Evolutionary conservation across 1,140 invertebrate species (phyloP).

Genomic region (Glomeris maerens): DNA sequence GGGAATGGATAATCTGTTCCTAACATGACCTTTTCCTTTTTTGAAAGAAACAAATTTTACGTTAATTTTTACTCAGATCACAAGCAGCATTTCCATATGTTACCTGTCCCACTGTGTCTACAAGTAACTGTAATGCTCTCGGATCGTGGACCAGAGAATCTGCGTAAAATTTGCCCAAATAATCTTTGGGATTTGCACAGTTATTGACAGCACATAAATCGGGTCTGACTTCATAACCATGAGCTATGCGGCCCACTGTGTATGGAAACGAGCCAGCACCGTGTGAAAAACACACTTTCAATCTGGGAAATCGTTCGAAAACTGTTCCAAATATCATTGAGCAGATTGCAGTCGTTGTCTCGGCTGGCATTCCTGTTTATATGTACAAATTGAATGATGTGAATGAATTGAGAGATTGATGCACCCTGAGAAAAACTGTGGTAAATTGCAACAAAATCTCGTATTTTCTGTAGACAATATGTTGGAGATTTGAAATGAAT

Average conservation of each 20-base stretch:
- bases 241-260: slow-evolving; percentile 40
- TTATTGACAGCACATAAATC: slow-evolving; percentile 42
- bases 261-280: slow-evolving; percentile 45
- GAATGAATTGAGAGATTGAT: slow-evolving; percentile 6
- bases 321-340: slow-evolving; percentile 44
- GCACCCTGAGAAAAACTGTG: neutral
- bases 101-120: slow-evolving; percentile 41
- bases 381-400: no score
- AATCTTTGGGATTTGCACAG: slow-evolving; percentile 29
- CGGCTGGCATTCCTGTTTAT: slow-evolving; percentile 48
- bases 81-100: no score
- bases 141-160: slow-evolving; percentile 43
- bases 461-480: no score
- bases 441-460: no score
- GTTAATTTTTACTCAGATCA: no score
- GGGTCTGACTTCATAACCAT: slow-evolving; percentile 39
- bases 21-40: slow-evolving; percentile 38
- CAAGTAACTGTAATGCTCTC: slow-evolving; percentile 34
- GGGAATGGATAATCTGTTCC: slow-evolving; percentile 48
- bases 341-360: slow-evolving; percentile 42
- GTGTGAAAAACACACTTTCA: slow-evolving; percentile 43
- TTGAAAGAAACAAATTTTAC: slow-evolving; percentile 15
- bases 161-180: slow-evolving; percentile 39
- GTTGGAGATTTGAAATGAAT: slow-evolving; percentile 4
- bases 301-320: slow-evolving; percentile 33